Conservation (phyloP, 2,113 vertebrate species). For the Archocentrus centrarchus region DNA sequence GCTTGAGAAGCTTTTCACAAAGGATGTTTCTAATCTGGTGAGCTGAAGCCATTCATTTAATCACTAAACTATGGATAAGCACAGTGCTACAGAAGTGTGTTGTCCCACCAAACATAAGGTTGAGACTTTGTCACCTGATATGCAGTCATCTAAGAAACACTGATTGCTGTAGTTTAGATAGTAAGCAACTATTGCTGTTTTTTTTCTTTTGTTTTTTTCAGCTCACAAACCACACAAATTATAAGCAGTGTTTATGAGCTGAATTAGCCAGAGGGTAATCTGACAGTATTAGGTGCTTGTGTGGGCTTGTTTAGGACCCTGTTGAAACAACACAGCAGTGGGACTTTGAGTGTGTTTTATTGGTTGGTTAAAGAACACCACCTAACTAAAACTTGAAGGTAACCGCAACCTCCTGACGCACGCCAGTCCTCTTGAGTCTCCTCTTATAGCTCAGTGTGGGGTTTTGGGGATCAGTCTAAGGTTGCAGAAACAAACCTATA, state of each 20-base stretch:
- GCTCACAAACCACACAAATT: neutral
- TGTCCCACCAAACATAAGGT: too few relatives aligned
- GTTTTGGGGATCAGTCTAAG: neutral
- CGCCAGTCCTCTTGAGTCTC: neutral
- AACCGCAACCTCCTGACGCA: neutral
- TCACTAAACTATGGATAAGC: too few relatives aligned
- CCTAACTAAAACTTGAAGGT: too few relatives aligned
- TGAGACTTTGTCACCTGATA: neutral
- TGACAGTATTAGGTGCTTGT: slow-evolving; percentile 30
- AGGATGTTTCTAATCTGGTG: too few relatives aligned
- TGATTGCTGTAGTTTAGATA: neutral
- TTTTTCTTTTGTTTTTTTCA: neutral
- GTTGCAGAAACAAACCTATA: too few relatives aligned
- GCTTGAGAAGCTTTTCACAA: too few relatives aligned
- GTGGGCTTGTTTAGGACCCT: slow-evolving; percentile 40
- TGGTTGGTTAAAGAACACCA: neutral
- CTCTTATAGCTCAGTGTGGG: neutral
- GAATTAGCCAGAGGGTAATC: slow-evolving; percentile 40
- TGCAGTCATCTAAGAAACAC: too few relatives aligned
- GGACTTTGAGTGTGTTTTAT: slow-evolving; percentile 1
- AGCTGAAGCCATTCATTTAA: too few relatives aligned
- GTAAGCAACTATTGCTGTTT: neutral
- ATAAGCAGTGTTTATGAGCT: neutral
- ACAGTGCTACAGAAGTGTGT: too few relatives aligned
- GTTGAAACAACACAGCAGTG: slow-evolving; percentile 23